Base-by-base conservation (phyloP, 2,888 invertebrate genomes). In the Synanthedon andrenaeformis region DNA sequence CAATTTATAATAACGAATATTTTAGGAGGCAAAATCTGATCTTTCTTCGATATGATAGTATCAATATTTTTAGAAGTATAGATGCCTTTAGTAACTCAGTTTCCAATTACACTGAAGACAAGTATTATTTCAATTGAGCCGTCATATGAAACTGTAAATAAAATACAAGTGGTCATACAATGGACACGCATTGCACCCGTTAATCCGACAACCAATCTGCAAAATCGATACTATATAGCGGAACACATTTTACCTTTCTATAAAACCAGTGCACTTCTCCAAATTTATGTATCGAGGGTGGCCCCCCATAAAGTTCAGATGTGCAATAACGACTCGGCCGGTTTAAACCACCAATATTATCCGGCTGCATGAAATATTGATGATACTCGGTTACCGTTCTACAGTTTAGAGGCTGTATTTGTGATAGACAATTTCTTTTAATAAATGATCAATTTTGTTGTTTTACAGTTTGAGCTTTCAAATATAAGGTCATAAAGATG, bases 251-350 rank as follows among this genome's bases (percentile, higher is more conserved):
- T 69, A 79, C 74, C 75, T 79, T 76, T 75, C 73, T 72, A 76
- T 76, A 75, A 79, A 76, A 74, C 69, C 79, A 71, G 69, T 76
- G 78, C 79, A 78, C 77, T 79, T 76, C 73, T 72, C 74, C 66
- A 78, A 82, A 84, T 86, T 82, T 85, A 83, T 85, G 78, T 79
- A 74, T 67, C 69, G 68, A 74, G 83, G 82, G 82, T 77, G 77
- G 70, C 66, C 70, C 82, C 81, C 84, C 74, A 82, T 82, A 81
- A 82, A 82, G 75, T 78, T 81, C 79, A 79, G 77, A 82, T 81
- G 80, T 76, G 82, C 82, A 78, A 76, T 76, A 79, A 76, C 78
- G 79, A 76, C 67, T 75, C 72, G 79, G 74, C 75, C 78, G 70
- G 81, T 83, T 83, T 82, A 79, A 83, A 79, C 79, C 78, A 63